Base-by-base conservation (phyloP, 1,140 invertebrate species). In the Heterodera carotae region DNA sequence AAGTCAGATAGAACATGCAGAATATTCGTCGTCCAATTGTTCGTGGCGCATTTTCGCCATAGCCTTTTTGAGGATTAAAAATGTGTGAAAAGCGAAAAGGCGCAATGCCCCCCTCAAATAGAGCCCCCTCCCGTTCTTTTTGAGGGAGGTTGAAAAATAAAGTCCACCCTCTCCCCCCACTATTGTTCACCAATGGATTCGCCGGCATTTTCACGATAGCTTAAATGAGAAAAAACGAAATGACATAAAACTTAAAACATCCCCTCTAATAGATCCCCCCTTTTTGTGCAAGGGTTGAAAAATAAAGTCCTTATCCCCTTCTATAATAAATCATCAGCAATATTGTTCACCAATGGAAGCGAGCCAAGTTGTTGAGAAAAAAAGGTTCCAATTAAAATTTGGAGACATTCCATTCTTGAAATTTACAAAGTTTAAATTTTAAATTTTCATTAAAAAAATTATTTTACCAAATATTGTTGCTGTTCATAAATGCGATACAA, bases 371-470 rank as follows among this genome's bases (percentile, higher is more conserved):
- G 83, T 79, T 27, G 81, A 76, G 64, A 87, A 87, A 56, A 87
- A 87, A 18, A 87, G 56, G 68, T 88, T 88, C 77, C 84, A 86
- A 18, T 81, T 84, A 8, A 86, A 69, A 62, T 81, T 86, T 27
- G 81, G 76, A 6, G 82, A 43, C 10, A 79, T 73, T 27, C 79
- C 80, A 33, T 64, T 66, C 62, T 62, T 39, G 22, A 62, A 74
- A 25, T 7, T 29, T 0, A 22, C 78, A 43, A 59, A 53, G 5
- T 33, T 78, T 62, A 33, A 48, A 48, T 69, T 39, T 66, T 36
- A 27, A 33, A 27, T 68, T 1, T 25, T 68, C 6, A 6, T 66
- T 0, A 31, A 81, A 43, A 27, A 68, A 15, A n/a, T 78, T 62
- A 33, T 39, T 66, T n/a, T 62, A 81, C 27, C 80, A n/a, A n/a